Evolutionary conservation across 2,113 vertebrate species (phyloP), one percentile per base, ranked within the genome.

Genomic region (Plotosus lineatus): DNA sequence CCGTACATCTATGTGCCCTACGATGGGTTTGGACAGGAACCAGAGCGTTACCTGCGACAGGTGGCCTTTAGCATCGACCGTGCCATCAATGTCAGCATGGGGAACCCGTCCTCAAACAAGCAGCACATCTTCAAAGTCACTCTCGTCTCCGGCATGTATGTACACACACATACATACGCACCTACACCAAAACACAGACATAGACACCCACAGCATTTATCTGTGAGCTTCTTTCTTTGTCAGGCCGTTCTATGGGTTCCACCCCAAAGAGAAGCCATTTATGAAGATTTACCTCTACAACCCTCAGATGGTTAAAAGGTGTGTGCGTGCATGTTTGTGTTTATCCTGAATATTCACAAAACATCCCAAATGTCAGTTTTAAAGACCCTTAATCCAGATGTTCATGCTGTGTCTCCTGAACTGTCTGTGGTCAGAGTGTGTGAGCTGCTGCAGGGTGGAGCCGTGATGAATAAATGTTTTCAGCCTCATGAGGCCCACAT

Each of bases 231-330:
- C 26, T 50, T 11, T 55, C 7, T 75, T 4, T 75, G 4, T 72
- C 89, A 99, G 98, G 93, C 97, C 98, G 85, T 99, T 98, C 89
- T 99, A 99, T 87, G 98, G 98, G 86, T 99, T 94, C 90, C 95
- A 99, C 86, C 94, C 95, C 85, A 97, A 96, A 84, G 98, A 99
- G 92, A 97, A 94, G 90, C 93, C 93, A 78, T 99, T 98, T 77
- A 97, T 99, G 97, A 99, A 99, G 94, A 98, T 99, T 85, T 99
- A 97, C 89, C 94, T 99, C 89, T 98, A 97, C 89, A 98, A 97
- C 92, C 98, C 98, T 89, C 95, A 95, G 89, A 97, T 98, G 96
- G 94, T 98, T 74, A 99, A 96, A 95, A 96, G 97, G 98, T 99
- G 92, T 90, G 90, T 75, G 33, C 26, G 58, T 44, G 33, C 44